Percentiles rank a stretch among this genome's conserved stretches.
Conservation (phyloP, 2,888 invertebrate species). For the Aleiodes testaceus region DNA sequence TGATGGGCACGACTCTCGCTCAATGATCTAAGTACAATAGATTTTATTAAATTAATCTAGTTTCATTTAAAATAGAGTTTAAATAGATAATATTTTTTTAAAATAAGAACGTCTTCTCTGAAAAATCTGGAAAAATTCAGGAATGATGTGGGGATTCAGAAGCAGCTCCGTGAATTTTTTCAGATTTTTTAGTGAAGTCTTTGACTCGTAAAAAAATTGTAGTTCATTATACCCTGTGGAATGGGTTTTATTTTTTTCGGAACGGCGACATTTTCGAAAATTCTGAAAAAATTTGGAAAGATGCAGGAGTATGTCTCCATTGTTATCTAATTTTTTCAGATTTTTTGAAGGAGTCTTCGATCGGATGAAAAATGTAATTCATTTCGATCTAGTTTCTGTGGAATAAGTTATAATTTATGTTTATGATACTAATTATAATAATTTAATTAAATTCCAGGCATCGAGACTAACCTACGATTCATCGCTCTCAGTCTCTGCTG, state of each 20-base stretch:
- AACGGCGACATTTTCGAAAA: neutral
- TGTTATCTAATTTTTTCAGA: neutral
- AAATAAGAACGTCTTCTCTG: neutral
- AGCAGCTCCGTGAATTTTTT: neutral
- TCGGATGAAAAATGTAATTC: no score
- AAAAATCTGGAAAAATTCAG: no score
- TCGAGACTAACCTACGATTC: constrained; percentile 64
- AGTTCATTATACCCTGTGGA: no score
- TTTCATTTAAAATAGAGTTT: neutral
- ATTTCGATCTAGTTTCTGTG: no score
- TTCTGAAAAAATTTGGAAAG: no score
- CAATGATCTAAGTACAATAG: constrained; percentile 62
- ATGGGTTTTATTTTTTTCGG: no score
- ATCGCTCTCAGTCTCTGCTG: constrained; percentile 65
- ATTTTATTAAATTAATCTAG: neutral
- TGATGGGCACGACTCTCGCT: constrained; percentile 69
- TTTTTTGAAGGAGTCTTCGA: neutral
- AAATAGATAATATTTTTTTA: neutral
- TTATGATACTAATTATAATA: neutral
- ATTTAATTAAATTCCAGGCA: neutral
- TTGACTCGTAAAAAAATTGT: no score
- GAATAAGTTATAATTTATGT: no score
- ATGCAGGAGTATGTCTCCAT: no score
- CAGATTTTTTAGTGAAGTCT: no score
- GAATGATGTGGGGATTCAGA: no score